Conservation (phyloP, 2,113 vertebrate genomes). For the Mus musculus region GRCm39 chrX:55425001-55425500, state of each 20-base stretch:
- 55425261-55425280: not conserved
- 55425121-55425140: not conserved
- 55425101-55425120: not conserved
- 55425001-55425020: not conserved
- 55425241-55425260: not conserved
- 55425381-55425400: too few species aligned
- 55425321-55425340: not conserved
- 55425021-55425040: not conserved
- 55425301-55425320: not conserved
- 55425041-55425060: too few species aligned
- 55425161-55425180: not conserved
- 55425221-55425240: too few species aligned
- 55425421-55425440: not conserved
- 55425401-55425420: not conserved
- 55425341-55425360: not conserved
- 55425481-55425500: not conserved
- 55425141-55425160: not conserved
- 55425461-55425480: not conserved
- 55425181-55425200: too few species aligned
- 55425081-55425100: not conserved
- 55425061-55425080: not conserved
- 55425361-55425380: not conserved
- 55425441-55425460: not conserved
- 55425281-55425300: not conserved
- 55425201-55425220: too few species aligned